phyloP scores from a whole-genome alignment of 2,888 invertebrate species.

The Sphaeridia pumilis region DNA sequence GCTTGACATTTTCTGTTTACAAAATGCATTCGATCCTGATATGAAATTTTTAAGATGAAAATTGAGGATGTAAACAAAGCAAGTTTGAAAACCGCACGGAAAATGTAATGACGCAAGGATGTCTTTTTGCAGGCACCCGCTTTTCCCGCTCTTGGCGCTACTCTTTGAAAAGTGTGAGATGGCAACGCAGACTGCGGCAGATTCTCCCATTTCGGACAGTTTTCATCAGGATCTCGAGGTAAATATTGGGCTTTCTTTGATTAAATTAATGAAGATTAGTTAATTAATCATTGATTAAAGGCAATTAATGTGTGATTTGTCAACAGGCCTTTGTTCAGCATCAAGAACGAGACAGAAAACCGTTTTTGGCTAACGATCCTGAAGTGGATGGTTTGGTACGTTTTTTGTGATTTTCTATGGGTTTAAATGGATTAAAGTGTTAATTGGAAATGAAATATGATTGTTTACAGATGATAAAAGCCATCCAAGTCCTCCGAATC shows the following conservation, averaged over 20 bases:
- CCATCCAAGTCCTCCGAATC: constrained; percentile 80
- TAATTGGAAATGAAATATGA: constrained; percentile 1
- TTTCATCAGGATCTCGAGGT: constrained; percentile 41
- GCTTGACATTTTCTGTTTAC: no score
- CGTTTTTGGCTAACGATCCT: constrained; percentile 77
- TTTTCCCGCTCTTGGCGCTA: constrained; percentile 82
- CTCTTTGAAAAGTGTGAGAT: constrained; percentile 93
- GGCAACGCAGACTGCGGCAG: constrained; percentile 75
- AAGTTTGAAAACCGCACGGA: no score
- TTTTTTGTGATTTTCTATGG: constrained; percentile 26
- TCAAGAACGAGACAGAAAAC: constrained; percentile 71
- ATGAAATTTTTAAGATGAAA: no score
- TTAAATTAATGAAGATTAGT: neutral
- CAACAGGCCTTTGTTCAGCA: constrained; percentile 80
- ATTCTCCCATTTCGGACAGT: constrained; percentile 70
- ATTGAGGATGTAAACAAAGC: no score
- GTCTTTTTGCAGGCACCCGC: constrained; percentile 61
- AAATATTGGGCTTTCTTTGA: neutral
- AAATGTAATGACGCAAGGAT: no score
- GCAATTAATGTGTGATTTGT: neutral
- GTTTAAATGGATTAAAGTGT: neutral
- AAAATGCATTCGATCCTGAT: no score
- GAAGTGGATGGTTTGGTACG: constrained; percentile 87
- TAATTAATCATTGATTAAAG: neutral
- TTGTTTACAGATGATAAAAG: constrained; percentile 62